Conservation (phyloP, 2,888 invertebrate genomes). For the Nowickia ferox region DNA sequence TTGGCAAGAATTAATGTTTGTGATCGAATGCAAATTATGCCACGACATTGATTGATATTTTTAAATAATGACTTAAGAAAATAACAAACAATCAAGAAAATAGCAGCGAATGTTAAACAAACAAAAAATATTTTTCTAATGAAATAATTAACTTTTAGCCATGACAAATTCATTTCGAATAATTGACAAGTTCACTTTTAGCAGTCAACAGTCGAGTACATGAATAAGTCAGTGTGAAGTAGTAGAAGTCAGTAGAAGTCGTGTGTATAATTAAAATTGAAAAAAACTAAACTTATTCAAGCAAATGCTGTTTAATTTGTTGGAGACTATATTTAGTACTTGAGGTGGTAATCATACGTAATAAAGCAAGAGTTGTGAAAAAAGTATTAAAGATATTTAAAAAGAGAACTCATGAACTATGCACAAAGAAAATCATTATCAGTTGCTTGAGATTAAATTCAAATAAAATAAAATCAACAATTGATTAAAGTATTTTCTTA, state of each 20-base stretch:
- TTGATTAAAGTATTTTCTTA: too few relatives aligned
- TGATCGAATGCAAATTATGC: slow-evolving; percentile 68
- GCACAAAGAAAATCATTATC: too few relatives aligned
- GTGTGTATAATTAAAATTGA: not conserved
- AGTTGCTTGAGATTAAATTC: too few relatives aligned
- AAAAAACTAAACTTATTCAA: too few relatives aligned
- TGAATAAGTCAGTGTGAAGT: slow-evolving; percentile 15
- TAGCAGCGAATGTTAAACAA: slow-evolving; percentile 14
- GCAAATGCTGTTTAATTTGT: too few relatives aligned
- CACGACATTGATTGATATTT: slow-evolving; percentile 71
- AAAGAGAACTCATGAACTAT: too few relatives aligned
- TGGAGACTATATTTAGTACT: too few relatives aligned
- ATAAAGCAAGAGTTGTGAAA: too few relatives aligned
- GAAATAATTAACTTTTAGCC: slow-evolving; percentile 64
- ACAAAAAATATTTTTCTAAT: slow-evolving; percentile 29
- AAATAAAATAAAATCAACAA: too few relatives aligned
- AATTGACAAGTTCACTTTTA: slow-evolving; percentile 57
- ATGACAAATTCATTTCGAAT: slow-evolving; percentile 62
- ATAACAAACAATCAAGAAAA: slow-evolving; percentile 20
- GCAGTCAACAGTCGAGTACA: not conserved
- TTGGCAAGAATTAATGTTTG: slow-evolving; percentile 49
- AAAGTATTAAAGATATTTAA: too few relatives aligned
- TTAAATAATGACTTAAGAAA: slow-evolving; percentile 60
- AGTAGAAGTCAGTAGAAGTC: not conserved
- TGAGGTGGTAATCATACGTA: too few relatives aligned